Evolutionary conservation across 37 sponge, comb jelly and placozoan genomes (phyloP).

Genomic region (Corticium candelabrum): DNA sequence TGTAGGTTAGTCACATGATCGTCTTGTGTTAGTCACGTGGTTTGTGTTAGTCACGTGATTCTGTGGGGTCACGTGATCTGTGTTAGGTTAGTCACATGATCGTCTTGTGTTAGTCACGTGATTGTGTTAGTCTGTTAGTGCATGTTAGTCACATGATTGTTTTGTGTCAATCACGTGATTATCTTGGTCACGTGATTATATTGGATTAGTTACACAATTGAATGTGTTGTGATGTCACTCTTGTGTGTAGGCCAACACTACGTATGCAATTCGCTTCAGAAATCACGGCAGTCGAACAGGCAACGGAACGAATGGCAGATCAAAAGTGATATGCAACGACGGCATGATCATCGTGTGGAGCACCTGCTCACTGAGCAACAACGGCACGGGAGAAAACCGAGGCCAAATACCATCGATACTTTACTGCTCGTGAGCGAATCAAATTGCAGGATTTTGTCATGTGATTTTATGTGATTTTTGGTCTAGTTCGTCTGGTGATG

Average conservation of each 20-base stretch:
- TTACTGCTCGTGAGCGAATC: neutral
- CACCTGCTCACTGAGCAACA: neutral
- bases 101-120: too few species aligned
- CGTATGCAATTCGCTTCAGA: neutral
- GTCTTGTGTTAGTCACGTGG: too few species aligned
- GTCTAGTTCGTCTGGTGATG: neutral
- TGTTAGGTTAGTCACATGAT: too few species aligned
- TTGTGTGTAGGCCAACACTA: neutral
- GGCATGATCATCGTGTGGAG: neutral
- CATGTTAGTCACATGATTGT: too few species aligned
- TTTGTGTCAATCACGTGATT: neutral
- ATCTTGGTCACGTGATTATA: too few species aligned
- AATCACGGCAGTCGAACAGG: neutral
- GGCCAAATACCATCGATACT: neutral
- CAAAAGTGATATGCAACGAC: neutral
- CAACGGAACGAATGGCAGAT: neutral
- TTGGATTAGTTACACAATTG: too few species aligned
- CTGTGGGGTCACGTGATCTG: too few species aligned
- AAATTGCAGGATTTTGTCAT: neutral
- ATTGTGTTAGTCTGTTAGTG: too few species aligned
- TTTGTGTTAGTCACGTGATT: too few species aligned
- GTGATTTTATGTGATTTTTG: neutral
- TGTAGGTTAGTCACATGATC: too few species aligned
- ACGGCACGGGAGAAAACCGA: neutral
- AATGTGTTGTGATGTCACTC: too few species aligned